These are phyloP conservation scores for Gnathonemus echidnorhynchus DNA, from an alignment of 2,113 vertebrate species.

Conservation along the genomic window DNA sequence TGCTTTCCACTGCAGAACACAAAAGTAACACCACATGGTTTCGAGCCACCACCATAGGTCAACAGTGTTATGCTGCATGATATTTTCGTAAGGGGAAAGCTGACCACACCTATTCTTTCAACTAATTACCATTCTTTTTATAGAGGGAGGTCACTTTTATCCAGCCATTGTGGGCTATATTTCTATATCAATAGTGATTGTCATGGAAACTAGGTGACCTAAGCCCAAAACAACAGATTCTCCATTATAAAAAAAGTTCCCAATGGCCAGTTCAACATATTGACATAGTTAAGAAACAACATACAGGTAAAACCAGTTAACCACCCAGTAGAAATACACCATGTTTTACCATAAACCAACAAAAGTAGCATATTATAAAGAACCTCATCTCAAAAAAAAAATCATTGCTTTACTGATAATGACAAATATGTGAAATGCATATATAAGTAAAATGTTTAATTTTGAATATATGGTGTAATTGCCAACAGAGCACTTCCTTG, in stretches of 20 bases:
- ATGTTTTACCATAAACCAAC: neutral
- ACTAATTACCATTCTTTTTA: neutral
- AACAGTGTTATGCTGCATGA: conserved; percentile 24
- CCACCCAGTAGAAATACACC: neutral
- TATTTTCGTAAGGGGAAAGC: neutral
- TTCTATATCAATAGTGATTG: neutral
- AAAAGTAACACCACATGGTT: neutral
- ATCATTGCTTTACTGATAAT: neutral
- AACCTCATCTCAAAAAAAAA: neutral
- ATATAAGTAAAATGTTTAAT: neutral
- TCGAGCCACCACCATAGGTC: conserved; percentile 29
- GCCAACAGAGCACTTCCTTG: neutral
- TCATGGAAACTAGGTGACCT: neutral
- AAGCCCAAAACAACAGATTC: neutral
- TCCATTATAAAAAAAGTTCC: neutral
- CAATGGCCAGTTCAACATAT: neutral
- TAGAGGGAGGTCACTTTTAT: neutral
- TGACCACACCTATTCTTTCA: neutral
- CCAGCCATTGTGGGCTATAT: neutral
- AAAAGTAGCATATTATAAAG: neutral
- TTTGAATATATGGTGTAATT: neutral
- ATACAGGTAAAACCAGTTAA: neutral
- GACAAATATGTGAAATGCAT: neutral
- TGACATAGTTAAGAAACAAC: neutral
- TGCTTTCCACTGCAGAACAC: neutral